Base-by-base conservation (phyloP, 2,113 vertebrate genomes). In the Gyps fulvus region DNA sequence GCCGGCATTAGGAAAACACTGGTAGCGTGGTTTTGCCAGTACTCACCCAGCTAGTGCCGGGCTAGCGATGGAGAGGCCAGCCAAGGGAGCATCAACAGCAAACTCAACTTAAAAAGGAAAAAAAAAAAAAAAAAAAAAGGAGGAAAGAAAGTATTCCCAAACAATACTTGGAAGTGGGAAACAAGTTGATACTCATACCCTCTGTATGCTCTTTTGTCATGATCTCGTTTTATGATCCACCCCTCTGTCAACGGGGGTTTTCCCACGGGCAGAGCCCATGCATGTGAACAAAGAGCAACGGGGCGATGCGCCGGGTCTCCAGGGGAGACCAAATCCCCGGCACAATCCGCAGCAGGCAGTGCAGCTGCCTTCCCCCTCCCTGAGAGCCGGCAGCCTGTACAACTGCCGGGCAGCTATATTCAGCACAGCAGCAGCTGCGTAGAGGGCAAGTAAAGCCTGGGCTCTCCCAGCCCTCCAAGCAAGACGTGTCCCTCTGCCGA, bases 161-260 rank as follows among this genome's bases (percentile, higher is more conserved):
- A 93, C 62, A 67, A 59, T 62, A 86, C 16, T 23, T 50, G 81
- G 81, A 83, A 87, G 73, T 5, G n/a, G 19, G 47, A 63, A 66
- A 61, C 49, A n/a, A 42, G 58, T 1, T 15, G 40, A 38, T 47
- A 50, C 58, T 82, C 78, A 19, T 31, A 31, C 26, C 54, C 54
- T 81, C 6, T 4, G 0, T 25, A 57, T 49, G 79, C 34, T 54
- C 38, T 40, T 79, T 66, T 49, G 76, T 76, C 16, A 2, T 3
- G 1, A 36, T 22, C 67, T 34, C 1, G 0, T 50, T 63, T 91
- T 13, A 50, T 0, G 36, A 66, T 4, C 74, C 61, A 5, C 31
- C 45, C 66, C 36, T 63, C 42, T 0, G 1, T n/a, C 2, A 1
- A 62, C 4, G 0, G 3, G 20, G 43, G 4, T 16, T 89, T 63